Conservation (phyloP, 2,113 vertebrate genomes). For the Callionymus lyra region DNA sequence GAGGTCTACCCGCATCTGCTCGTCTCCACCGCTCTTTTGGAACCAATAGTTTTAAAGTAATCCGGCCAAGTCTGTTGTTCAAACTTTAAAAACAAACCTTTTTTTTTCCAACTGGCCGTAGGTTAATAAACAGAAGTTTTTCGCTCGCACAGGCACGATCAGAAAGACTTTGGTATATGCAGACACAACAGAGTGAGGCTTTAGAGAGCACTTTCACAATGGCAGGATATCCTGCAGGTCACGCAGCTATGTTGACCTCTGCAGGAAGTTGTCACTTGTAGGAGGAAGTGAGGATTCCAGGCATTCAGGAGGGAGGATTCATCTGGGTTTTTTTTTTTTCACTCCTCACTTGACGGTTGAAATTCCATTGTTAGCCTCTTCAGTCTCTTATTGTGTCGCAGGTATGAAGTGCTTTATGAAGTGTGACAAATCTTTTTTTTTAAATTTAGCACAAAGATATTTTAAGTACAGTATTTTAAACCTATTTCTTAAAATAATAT, state of each 20-base stretch:
- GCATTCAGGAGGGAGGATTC: slow-evolving; percentile 24
- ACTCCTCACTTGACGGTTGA: too few relatives aligned
- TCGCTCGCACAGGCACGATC: too few relatives aligned
- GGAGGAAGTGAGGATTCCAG: slow-evolving; percentile 61
- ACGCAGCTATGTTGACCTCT: slow-evolving; percentile 49
- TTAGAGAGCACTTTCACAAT: slow-evolving; percentile 61
- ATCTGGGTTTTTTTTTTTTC: too few relatives aligned
- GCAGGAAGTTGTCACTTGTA: slow-evolving; percentile 63
- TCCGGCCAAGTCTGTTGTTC: slow-evolving; percentile 4
- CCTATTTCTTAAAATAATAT: too few relatives aligned
- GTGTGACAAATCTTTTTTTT: too few relatives aligned
- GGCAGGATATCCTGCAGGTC: slow-evolving; percentile 69
- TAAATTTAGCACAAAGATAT: too few relatives aligned
- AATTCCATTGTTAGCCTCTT: too few relatives aligned
- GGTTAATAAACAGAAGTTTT: slow-evolving; percentile 13
- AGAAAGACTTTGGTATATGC: slow-evolving; percentile 11
- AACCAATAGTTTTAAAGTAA: slow-evolving; percentile 42
- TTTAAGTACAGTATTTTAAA: too few relatives aligned
- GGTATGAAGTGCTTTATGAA: too few relatives aligned
- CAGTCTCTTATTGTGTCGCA: too few relatives aligned
- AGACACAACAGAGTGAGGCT: slow-evolving; percentile 43
- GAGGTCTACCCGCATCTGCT: slow-evolving; percentile 59
- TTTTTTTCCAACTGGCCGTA: too few relatives aligned
- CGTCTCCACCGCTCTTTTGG: slow-evolving; percentile 49
- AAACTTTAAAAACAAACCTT: not conserved